These are phyloP conservation scores for Tortricodes alternella DNA, from an alignment of 2,888 invertebrate genomes.

Conservation along the genomic window DNA sequence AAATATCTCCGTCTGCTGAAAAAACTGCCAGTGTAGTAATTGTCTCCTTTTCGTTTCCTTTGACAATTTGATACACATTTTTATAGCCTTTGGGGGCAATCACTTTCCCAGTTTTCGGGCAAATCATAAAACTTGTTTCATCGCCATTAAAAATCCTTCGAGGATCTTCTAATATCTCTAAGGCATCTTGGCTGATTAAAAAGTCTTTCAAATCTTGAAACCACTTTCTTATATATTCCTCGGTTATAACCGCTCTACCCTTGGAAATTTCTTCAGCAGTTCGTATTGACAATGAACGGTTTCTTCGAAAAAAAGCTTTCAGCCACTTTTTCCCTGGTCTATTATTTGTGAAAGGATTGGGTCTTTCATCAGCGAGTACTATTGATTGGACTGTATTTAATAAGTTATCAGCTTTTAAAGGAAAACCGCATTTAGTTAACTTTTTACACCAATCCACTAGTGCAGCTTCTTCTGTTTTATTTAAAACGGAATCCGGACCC, in stretches of 20 bases:
- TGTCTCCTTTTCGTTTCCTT: constrained; percentile 18
- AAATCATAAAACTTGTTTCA: constrained; percentile 3
- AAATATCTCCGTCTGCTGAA: not conserved
- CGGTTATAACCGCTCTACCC: constrained; percentile 4
- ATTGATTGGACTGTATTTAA: constrained; percentile 2
- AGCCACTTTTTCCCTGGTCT: not conserved
- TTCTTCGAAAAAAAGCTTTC: not conserved
- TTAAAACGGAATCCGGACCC: constrained; percentile 4
- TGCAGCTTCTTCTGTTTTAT: not conserved
- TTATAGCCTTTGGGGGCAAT: not conserved
- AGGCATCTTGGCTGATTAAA: not conserved
- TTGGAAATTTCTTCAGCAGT: constrained; percentile 3
- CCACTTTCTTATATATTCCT: constrained; percentile 6
- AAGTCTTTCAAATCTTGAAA: constrained; percentile 1
- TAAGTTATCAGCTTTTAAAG: not conserved
- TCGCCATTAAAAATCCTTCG: constrained; percentile 11
- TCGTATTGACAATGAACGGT: not conserved
- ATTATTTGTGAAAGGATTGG: constrained; percentile 6
- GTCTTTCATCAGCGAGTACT: not conserved
- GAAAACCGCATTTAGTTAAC: constrained; percentile 7
- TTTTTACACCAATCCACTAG: not conserved
- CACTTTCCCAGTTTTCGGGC: constrained; percentile 11
- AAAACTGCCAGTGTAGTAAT: constrained; percentile 19
- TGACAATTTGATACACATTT: constrained; percentile 3
- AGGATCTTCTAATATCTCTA: not conserved